Percentiles rank a stretch among this genome's conserved stretches.
Conservation (phyloP, 2,113 vertebrate genomes). For the Scomber scombrus region DNA sequence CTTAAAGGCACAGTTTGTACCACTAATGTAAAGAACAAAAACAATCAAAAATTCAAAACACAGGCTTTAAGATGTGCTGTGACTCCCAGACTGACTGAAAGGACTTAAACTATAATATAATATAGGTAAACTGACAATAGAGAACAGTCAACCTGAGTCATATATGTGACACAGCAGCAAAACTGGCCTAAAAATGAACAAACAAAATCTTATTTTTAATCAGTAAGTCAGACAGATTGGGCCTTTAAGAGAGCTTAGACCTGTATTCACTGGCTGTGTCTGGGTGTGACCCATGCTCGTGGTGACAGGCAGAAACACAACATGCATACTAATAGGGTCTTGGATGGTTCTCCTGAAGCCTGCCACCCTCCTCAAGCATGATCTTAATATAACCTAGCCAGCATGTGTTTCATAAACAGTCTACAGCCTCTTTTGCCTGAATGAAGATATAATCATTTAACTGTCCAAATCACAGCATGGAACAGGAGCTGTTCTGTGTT, state of each 20-base stretch:
- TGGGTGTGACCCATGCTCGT: constrained; percentile 30
- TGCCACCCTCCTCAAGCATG: constrained; percentile 51
- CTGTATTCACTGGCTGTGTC: constrained; percentile 29
- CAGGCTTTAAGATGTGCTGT: neutral
- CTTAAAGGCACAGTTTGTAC: too few relatives aligned
- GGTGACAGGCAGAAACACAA: constrained; percentile 60
- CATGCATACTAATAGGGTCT: constrained; percentile 66
- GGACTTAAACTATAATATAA: neutral
- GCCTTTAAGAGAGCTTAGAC: constrained; percentile 39
- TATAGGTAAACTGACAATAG: neutral
- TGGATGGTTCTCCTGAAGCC: constrained; percentile 44
- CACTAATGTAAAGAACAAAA: too few relatives aligned
- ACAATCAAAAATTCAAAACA: neutral
- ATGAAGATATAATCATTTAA: constrained; percentile 33
- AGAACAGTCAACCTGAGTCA: neutral
- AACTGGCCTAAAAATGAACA: neutral
- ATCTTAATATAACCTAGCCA: constrained; percentile 61
- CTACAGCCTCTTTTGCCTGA: constrained; percentile 10
- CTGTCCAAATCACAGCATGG: neutral
- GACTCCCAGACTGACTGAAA: neutral
- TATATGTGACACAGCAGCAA: neutral
- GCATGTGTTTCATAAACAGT: constrained; percentile 48
- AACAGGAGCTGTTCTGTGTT: constrained; percentile 4
- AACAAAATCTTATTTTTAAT: neutral
- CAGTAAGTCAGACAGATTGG: neutral